These are phyloP conservation scores for Conus ventricosus DNA, from an alignment of 1,140 invertebrate species.

Conservation along the genomic window DNA sequence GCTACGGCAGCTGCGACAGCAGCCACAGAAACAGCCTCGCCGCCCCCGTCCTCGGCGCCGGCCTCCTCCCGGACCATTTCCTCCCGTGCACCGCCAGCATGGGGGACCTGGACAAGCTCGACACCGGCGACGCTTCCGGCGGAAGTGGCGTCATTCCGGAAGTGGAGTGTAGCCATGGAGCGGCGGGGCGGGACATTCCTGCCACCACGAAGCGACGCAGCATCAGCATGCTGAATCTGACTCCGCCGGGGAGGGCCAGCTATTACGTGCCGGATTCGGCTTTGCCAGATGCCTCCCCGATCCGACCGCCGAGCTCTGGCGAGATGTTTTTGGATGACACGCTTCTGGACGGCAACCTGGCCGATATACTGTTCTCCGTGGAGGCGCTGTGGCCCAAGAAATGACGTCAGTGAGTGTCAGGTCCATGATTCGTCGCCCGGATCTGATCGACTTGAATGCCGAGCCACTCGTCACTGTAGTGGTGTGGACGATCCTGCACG, in stretches of 20 bases:
- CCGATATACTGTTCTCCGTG: slow-evolving; percentile 58
- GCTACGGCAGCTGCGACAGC: slow-evolving; percentile 24
- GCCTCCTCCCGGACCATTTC: neutral
- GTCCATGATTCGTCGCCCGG: too few relatives aligned
- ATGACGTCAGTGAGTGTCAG: too few relatives aligned
- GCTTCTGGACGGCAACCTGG: slow-evolving; percentile 55
- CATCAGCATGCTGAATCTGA: slow-evolving; percentile 39
- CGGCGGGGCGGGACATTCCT: neutral
- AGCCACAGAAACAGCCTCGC: slow-evolving; percentile 1
- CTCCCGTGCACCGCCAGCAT: slow-evolving; percentile 38
- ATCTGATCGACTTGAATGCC: too few relatives aligned
- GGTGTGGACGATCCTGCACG: too few relatives aligned
- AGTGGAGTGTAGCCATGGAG: neutral
- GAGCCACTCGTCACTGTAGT: too few relatives aligned
- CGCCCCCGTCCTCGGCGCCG: neutral
- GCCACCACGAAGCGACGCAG: slow-evolving; percentile 23
- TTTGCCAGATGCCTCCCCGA: slow-evolving; percentile 11
- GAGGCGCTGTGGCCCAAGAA: slow-evolving; percentile 56
- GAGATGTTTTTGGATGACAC: slow-evolving; percentile 52
- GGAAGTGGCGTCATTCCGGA: neutral
- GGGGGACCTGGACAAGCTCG: slow-evolving; percentile 39
- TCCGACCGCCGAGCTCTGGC: neutral
- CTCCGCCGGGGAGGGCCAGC: slow-evolving; percentile 20
- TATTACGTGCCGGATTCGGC: slow-evolving; percentile 26
- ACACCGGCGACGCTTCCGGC: slow-evolving; percentile 10